A percentile compares a stretch with the other conserved stretches of the same genome.
Conservation (phyloP, 2,797 vertebrate species). For the Semotilus atromaculatus region DNA sequence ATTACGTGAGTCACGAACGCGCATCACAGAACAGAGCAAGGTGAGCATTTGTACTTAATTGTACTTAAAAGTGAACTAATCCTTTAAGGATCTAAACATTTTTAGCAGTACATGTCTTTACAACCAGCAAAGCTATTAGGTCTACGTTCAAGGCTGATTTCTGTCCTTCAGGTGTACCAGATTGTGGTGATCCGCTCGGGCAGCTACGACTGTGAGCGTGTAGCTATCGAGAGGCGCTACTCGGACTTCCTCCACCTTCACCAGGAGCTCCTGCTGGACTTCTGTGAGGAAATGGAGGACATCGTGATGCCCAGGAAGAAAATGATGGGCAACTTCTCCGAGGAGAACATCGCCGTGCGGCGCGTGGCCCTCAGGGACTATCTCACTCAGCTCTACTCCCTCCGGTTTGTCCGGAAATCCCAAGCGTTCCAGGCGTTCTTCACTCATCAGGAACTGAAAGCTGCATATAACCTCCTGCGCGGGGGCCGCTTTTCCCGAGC, state of each 20-base stretch:
- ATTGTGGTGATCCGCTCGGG: conserved; percentile 89
- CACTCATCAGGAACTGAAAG: conserved; percentile 79
- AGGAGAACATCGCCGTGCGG: conserved; percentile 82
- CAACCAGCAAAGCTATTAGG: neutral
- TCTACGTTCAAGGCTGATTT: neutral
- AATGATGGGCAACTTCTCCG: conserved; percentile 83
- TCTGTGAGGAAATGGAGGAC: conserved; percentile 89
- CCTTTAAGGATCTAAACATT: neutral
- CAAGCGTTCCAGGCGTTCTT: conserved; percentile 82
- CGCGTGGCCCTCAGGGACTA: conserved; percentile 87
- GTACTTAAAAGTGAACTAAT: no score
- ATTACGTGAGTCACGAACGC: no score
- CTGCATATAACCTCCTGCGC: conserved; percentile 82
- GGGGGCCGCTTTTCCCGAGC: conserved; percentile 85
- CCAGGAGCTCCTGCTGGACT: conserved; percentile 80
- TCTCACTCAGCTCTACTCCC: conserved; percentile 78
- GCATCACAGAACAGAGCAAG: no score
- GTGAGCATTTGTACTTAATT: no score
- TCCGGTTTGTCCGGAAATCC: conserved; percentile 80
- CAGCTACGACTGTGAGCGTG: conserved; percentile 85
- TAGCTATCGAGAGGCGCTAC: conserved; percentile 88
- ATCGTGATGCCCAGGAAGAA: conserved; percentile 84
- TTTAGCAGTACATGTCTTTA: neutral
- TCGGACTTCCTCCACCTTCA: conserved; percentile 88
- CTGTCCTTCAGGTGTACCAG: conserved; percentile 81